Percentiles rank a stretch among this genome's conserved stretches.
Evolutionary conservation across 2,888 invertebrate species (phyloP).

Genomic region (Lithophane socia): DNA sequence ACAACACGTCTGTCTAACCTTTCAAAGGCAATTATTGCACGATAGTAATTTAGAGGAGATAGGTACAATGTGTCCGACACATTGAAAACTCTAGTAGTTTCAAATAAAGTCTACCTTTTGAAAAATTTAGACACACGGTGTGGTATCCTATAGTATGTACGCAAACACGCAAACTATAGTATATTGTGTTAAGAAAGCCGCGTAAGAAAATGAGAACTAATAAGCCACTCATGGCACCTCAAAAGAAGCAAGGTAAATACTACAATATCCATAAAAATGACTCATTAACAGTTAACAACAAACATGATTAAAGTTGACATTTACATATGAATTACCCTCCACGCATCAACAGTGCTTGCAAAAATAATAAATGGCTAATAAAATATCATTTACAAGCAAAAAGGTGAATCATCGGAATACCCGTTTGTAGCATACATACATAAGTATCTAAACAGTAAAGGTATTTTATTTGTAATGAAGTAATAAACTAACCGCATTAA

Average conservation of each 20-base stretch:
- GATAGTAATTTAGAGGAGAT: too few species aligned
- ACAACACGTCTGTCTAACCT: too few species aligned
- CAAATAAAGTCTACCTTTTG: too few species aligned
- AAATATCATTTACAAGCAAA: constrained; percentile 22
- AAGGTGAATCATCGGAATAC: constrained; percentile 45
- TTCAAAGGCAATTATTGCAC: too few species aligned
- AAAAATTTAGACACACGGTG: too few species aligned
- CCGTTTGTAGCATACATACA: not conserved
- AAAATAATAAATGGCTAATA: constrained; percentile 29
- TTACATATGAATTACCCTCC: constrained; percentile 19
- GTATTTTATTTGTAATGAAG: constrained; percentile 14
- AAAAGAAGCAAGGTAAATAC: not conserved
- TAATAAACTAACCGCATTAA: not conserved
- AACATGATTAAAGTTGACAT: constrained; percentile 6
- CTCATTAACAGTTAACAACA: not conserved
- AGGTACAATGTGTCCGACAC: too few species aligned
- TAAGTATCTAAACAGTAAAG: not conserved
- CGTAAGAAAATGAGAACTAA: too few species aligned
- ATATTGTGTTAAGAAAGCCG: too few species aligned
- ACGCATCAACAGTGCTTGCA: constrained; percentile 10
- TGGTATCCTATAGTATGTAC: too few species aligned
- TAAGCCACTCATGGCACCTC: too few species aligned
- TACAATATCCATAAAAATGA: not conserved
- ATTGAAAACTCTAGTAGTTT: too few species aligned
- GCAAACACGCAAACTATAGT: too few species aligned